Base-by-base conservation (phyloP, 2,113 vertebrate genomes). In the Fulmarus glacialis region DNA sequence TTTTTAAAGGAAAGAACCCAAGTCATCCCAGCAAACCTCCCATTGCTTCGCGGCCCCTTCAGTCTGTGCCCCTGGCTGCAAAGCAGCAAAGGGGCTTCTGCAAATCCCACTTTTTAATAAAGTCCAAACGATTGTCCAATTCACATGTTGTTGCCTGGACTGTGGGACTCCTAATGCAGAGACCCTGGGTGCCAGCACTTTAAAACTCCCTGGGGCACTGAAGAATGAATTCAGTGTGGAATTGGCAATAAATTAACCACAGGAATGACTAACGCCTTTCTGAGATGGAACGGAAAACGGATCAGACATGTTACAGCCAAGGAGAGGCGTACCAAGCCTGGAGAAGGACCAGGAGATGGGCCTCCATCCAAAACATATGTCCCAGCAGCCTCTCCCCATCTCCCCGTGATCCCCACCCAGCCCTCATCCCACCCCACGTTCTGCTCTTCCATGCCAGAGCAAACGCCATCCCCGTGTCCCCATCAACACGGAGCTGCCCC, bases 401-500 rank as follows among this genome's bases (percentile, higher is more conserved):
- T 80, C 21, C n/a, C 82, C 60, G n/a, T 12, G 45, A 77, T 45
- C 11, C 15, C 11, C 64, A 52, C 7, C 20, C 48, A 81, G 12
- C 32, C 29, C 27, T 78, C 42, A 80, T 15, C n/a, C 53, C 77
- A 74, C 5, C 29, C 30, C 63, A 23, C 0, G 0, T 48, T 48
- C 72, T 36, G 80, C 53, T 84, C n/a, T 68, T 79, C 81, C 23
- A 18, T 7, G 21, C 1, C 0, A 4, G 8, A 66, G 16, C 24
- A 9, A 73, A 55, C 12, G 1, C 26, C 60, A 13, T 16, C 12
- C 50, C 43, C 0, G 0, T 6, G 40, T 36, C 32, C 59, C 38
- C 52, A 52, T 11, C 52, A 36, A 10, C 42, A 52, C 0, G 0
- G 48, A 53, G 30, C 73, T 60, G 53, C 13, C 71, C 64, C 32